Evolutionary conservation across 1,140 invertebrate species (phyloP).

Genomic region (Anadara kagoshimensis): DNA sequence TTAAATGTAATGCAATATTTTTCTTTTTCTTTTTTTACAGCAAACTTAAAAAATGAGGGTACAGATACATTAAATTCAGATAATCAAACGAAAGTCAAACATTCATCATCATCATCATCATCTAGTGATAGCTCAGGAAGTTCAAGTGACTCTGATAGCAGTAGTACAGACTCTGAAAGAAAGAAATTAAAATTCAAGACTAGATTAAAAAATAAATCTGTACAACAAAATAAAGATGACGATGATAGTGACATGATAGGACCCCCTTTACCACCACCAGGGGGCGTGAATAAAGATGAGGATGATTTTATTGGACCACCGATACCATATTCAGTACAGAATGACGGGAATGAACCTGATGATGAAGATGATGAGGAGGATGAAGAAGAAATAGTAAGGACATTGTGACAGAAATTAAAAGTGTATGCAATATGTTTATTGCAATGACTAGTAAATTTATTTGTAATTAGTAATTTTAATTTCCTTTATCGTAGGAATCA

Average conservation of each 20-base stretch:
- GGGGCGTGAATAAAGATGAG: constrained; percentile 18
- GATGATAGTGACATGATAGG: constrained; percentile 60
- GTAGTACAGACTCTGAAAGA: constrained; percentile 17
- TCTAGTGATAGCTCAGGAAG: too few species aligned
- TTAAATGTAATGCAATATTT: too few species aligned
- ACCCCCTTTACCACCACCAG: constrained; percentile 57
- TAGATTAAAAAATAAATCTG: background rate
- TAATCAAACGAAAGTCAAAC: too few species aligned
- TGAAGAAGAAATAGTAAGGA: constrained; percentile 25
- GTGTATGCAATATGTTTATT: too few species aligned
- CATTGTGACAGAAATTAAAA: too few species aligned
- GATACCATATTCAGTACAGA: constrained; percentile 24
- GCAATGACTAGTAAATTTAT: too few species aligned
- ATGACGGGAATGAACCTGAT: constrained; percentile 37
- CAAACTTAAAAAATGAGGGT: too few species aligned
- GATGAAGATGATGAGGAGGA: constrained; percentile 57
- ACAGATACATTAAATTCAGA: too few species aligned
- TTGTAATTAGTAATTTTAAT: too few species aligned
- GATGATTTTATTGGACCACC: constrained; percentile 50
- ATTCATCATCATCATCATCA: too few species aligned
- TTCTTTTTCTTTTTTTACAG: too few species aligned
- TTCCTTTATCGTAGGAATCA: too few species aligned
- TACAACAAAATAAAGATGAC: background rate
- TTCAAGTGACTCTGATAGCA: constrained; percentile 2
- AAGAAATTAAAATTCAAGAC: background rate